phyloP scores from a whole-genome alignment of 2,113 vertebrate species.

The Tragelaphus imberbis region DNA sequence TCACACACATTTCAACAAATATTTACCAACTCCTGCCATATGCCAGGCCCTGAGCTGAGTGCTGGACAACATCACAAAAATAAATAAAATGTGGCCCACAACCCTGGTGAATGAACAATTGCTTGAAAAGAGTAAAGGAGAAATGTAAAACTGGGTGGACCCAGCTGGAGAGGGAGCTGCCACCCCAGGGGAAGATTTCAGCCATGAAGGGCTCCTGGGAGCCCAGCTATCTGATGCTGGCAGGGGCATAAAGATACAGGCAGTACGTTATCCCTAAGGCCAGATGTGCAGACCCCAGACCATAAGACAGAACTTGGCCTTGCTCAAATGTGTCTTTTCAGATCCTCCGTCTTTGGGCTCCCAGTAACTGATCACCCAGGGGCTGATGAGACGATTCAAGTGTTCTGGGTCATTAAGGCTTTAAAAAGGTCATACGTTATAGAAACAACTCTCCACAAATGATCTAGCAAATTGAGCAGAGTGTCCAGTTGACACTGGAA shows the following conservation, averaged over 20 bases:
- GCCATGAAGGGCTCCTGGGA: not conserved
- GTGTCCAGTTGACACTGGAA: not conserved
- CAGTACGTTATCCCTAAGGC: accelerated
- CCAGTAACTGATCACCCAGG: not conserved
- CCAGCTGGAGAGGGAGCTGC: not conserved
- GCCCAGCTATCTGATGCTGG: not conserved
- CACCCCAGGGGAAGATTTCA: not conserved
- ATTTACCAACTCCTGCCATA: not conserved
- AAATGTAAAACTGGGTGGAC: not conserved
- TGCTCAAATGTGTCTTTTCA: not conserved
- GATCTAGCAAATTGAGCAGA: not conserved
- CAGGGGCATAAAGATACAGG: no score
- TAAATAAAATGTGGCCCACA: not conserved
- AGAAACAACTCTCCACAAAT: not conserved
- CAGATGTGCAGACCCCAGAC: not conserved
- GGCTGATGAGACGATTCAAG: not conserved
- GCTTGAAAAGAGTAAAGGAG: not conserved
- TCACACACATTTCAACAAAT: not conserved
- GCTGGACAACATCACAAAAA: not conserved
- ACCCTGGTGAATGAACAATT: not conserved
- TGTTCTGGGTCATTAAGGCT: not conserved
- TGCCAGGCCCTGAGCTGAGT: not conserved
- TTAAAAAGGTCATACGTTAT: not conserved
- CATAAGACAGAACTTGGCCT: not conserved
- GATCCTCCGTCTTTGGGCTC: not conserved